Base-by-base conservation (phyloP, 2,113 vertebrate species). In the Melanotaenia duboulayi region DNA sequence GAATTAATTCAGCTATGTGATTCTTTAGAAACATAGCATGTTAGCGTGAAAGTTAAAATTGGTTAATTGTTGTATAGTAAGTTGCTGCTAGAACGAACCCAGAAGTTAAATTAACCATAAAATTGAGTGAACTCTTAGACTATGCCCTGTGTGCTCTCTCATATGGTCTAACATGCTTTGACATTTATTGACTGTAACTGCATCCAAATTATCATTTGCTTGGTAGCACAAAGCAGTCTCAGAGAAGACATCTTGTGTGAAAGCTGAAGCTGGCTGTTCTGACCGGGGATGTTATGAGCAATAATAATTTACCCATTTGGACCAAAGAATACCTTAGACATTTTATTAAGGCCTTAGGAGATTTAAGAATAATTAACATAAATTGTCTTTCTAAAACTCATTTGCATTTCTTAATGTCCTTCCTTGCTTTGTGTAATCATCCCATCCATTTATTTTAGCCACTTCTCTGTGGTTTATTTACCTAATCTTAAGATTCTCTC, bases 361-460 rank as follows among this genome's bases (percentile, higher is more conserved):
- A n/a, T n/a, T 7, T 1, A 19, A n/a, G 44, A n/a, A 48, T 2
- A n/a, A 48, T 19, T 17, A 14, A 11, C 7, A 48, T 7, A 42
- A 19, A 19, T n/a, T 7, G 7, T 48, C 5, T 1, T n/a, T 9
- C n/a, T 48, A 7, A 48, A 48, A 48, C 32, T 35, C 32, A 35
- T 35, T 35, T 35, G 32, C 5, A 35, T 35, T 35, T 35, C 32
- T 35, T 8, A 35, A 6, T 9, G 50, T 73, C 72, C 56, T 71
- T 65, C 51, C 7, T 65, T 63, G 44, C 22, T 42, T 9, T 69
- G 55, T 22, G 11, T 50, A 14, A 23, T 50, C 17, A 39, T 24
- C 35, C 55, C 25, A 20, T 12, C 2, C 23, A 78, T 19, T 25
- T 54, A n/a, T 68, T 76, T 46, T 35, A 10, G 10, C 61, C 8